Evolutionary conservation across 1,140 invertebrate species (phyloP).

Genomic region (Drosophila teissieri): DNA sequence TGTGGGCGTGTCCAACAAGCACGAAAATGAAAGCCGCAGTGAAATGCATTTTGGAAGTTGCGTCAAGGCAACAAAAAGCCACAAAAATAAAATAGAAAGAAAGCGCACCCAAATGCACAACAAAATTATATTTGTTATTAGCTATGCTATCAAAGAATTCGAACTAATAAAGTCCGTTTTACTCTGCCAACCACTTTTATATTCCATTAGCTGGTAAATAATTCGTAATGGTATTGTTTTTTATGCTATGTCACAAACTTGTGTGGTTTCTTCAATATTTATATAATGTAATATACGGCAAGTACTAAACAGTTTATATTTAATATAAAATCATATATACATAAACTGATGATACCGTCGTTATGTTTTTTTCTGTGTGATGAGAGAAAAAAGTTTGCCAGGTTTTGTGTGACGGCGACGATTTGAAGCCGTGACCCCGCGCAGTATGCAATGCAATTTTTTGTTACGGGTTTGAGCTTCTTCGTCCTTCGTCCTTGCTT

Average conservation of each 20-base stretch:
- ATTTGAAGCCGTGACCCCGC: constrained; percentile 75
- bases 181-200: too few relatives aligned
- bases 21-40: constrained; percentile 74
- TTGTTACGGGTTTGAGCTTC: constrained; percentile 15
- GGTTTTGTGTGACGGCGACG: constrained; percentile 66
- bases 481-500: neutral
- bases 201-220: too few relatives aligned
- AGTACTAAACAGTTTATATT: too few relatives aligned
- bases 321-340: too few relatives aligned
- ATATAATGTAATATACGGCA: too few relatives aligned
- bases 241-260: too few relatives aligned
- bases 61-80: too few relatives aligned
- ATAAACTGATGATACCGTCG: too few relatives aligned
- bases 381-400: constrained; percentile 51
- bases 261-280: too few relatives aligned
- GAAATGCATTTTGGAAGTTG: constrained; percentile 77
- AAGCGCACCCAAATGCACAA: constrained; percentile 18
- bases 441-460: constrained; percentile 43
- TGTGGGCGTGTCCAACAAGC: constrained; percentile 70
- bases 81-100: constrained; percentile 20
- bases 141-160: too few relatives aligned
- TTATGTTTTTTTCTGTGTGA: constrained; percentile 3
- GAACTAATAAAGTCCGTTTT: too few relatives aligned
- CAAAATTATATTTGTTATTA: neutral
- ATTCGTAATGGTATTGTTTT: too few relatives aligned